A percentile compares a stretch with the other conserved stretches of the same genome.
Evolutionary conservation across 2,113 vertebrate species (phyloP).

Genomic region (Lagopus leucura): DNA sequence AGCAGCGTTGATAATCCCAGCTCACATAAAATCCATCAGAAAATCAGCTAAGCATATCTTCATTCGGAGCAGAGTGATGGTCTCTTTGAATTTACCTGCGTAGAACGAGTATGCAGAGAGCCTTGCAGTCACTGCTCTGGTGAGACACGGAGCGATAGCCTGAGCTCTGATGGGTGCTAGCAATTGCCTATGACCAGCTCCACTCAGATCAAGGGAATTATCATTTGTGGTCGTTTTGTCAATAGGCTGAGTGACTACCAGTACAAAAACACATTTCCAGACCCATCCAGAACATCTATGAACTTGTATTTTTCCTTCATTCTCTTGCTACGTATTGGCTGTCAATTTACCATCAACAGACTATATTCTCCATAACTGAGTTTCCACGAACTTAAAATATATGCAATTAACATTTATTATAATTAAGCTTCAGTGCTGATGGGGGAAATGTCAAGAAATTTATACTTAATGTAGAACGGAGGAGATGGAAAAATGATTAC

Average conservation of each 20-base stretch:
- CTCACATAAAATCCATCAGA: not conserved
- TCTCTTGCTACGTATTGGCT: not conserved
- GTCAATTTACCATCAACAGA: not conserved
- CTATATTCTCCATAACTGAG: not conserved
- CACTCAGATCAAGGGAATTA: not conserved
- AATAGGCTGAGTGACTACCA: not conserved
- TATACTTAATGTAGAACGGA: not conserved
- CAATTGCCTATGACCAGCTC: not conserved
- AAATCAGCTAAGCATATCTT: not conserved
- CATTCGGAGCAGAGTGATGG: not conserved
- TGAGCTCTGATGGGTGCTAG: not conserved
- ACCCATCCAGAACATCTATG: not conserved
- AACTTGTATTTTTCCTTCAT: not conserved
- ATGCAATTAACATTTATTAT: not conserved
- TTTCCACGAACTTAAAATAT: not conserved
- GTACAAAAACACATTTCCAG: not conserved
- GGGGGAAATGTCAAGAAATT: constrained; percentile 17
- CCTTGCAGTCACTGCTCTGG: not conserved
- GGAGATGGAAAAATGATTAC: constrained; percentile 5
- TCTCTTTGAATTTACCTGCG: not conserved
- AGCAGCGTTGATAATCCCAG: not conserved
- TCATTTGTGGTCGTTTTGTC: not conserved
- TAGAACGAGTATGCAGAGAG: not conserved
- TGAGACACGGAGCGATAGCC: not conserved
- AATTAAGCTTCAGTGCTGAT: not conserved